Evolutionary conservation across 2,797 vertebrate genomes (phyloP).

Genomic region (Cynopterus sphinx): DNA sequence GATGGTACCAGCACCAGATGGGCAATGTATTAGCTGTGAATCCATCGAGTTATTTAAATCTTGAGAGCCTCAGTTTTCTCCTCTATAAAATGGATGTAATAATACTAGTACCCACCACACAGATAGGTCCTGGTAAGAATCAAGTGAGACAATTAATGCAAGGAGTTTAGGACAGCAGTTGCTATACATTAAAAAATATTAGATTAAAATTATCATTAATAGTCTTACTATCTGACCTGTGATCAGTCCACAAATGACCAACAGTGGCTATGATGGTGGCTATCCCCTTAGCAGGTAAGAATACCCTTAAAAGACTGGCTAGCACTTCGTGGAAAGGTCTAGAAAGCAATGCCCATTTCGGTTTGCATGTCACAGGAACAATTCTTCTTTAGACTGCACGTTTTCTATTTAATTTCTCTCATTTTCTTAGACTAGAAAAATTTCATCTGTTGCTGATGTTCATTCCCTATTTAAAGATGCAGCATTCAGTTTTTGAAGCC

Average conservation of each 20-base stretch:
- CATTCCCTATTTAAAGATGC: conserved; percentile 58
- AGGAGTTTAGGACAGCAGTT: background rate
- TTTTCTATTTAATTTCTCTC: conserved; percentile 60
- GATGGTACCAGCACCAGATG: background rate
- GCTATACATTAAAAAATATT: background rate
- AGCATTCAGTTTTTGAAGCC: conserved; percentile 20
- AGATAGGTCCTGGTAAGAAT: background rate
- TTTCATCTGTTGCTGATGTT: conserved; percentile 38
- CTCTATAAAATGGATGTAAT: background rate
- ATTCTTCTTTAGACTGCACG: background rate
- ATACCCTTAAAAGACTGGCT: background rate
- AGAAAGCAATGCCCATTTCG: conserved; percentile 43
- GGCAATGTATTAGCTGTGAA: background rate
- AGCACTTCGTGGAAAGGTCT: background rate
- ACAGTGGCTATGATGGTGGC: background rate
- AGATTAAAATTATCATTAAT: background rate
- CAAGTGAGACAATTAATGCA: background rate
- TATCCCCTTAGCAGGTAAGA: background rate
- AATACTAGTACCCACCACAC: background rate
- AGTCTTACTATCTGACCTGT: background rate
- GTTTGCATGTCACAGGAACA: background rate
- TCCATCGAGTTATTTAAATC: background rate
- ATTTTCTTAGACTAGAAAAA: conserved; percentile 53
- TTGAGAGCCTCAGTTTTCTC: background rate
- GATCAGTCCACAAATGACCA: background rate